Evolutionary conservation across 1,140 invertebrate genomes (phyloP).

Genomic region (Gonioctena quinquepunctata): DNA sequence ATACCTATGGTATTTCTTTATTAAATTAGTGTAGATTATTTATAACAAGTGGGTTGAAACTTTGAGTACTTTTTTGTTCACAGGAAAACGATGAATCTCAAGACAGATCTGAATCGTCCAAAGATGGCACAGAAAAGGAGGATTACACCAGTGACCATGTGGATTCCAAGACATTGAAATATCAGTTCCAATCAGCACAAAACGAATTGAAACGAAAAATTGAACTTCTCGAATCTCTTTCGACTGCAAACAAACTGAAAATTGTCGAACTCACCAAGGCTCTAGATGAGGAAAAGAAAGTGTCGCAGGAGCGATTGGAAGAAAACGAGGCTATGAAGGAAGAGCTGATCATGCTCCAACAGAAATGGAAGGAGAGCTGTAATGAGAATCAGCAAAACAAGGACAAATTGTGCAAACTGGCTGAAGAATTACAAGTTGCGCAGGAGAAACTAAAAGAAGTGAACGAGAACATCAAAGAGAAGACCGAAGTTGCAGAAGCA

Average conservation of each 20-base stretch:
- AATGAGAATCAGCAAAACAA: constrained; percentile 55
- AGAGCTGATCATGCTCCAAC: constrained; percentile 54
- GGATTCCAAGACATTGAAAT: constrained; percentile 52
- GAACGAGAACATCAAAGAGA: constrained; percentile 8
- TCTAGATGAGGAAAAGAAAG: constrained; percentile 56
- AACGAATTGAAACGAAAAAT: constrained; percentile 55
- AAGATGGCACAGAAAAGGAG: constrained; percentile 3
- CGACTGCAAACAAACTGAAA: constrained; percentile 53
- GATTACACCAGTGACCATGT: constrained; percentile 32
- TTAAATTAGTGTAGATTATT: too few species aligned
- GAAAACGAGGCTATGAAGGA: constrained; percentile 57
- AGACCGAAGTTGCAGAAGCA: constrained; percentile 8
- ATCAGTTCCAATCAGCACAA: constrained; percentile 49
- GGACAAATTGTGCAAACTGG: constrained; percentile 36
- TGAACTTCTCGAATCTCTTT: constrained; percentile 54
- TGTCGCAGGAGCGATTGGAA: constrained; percentile 28
- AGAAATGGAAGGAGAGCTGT: constrained; percentile 54
- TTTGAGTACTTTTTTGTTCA: not conserved
- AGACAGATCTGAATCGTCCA: constrained; percentile 24
- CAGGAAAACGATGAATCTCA: constrained; percentile 20
- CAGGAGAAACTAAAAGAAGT: constrained; percentile 1
- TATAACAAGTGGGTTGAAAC: too few species aligned
- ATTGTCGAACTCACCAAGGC: constrained; percentile 39
- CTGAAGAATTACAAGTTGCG: constrained; percentile 22
- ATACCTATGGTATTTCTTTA: too few species aligned